Conservation (phyloP, 64 coral and sea anemone genomes). For the Porites lutea region DNA sequence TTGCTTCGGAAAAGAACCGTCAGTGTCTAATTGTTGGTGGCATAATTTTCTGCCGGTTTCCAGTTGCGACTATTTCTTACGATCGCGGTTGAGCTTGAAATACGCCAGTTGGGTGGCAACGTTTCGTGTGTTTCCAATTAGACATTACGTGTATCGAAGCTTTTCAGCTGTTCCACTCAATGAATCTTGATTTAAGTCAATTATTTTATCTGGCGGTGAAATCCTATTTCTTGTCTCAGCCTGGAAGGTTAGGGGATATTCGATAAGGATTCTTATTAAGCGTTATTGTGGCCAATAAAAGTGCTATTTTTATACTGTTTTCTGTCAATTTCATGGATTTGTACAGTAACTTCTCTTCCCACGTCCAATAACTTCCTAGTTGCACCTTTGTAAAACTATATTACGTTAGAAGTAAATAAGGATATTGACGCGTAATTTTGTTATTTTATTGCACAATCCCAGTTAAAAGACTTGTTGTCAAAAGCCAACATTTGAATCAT, state of each 20-base stretch:
- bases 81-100: neutral
- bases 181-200: neutral
- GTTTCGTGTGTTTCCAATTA: neutral
- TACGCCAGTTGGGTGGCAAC: no score
- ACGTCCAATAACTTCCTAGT: no score
- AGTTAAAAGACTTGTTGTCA: no score
- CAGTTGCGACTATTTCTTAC: neutral
- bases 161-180: neutral
- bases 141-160: neutral
- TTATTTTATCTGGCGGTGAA: neutral
- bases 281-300: neutral
- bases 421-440: no score
- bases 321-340: neutral
- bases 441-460: no score
- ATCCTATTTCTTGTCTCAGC: neutral
- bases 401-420: no score
- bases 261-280: neutral
- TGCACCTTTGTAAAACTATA: no score
- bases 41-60: neutral
- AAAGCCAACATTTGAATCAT: no score
- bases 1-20: neutral
- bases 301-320: neutral
- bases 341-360: no score
- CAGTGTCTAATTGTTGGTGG: neutral
- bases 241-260: neutral